Evolutionary conservation across 2,888 invertebrate species (phyloP).

Genomic region (Lycia hirtaria): DNA sequence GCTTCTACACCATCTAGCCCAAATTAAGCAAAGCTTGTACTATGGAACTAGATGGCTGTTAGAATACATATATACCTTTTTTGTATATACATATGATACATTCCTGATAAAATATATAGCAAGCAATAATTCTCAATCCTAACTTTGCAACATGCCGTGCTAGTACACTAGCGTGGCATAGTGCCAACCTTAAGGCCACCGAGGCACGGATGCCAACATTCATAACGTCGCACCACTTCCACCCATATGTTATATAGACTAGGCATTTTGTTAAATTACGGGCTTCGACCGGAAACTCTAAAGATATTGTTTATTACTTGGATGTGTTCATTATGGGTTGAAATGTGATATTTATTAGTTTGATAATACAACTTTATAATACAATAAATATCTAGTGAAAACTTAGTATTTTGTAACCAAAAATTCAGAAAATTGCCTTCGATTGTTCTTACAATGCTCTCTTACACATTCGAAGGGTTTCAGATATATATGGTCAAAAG

Average conservation of each 20-base stretch:
- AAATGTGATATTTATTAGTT: not conserved
- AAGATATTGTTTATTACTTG: slow-evolving; percentile 24
- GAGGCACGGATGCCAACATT: slow-evolving; percentile 23
- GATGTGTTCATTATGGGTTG: not conserved
- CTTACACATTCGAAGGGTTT: no score
- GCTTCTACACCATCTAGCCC: no score
- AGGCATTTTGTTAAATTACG: slow-evolving; percentile 25
- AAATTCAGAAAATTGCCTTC: no score
- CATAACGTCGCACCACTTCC: slow-evolving; percentile 23
- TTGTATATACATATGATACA: no score
- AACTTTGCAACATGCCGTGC: slow-evolving; percentile 23
- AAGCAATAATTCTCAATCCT: slow-evolving; percentile 34
- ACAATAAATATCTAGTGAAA: not conserved
- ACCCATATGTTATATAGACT: slow-evolving; percentile 27
- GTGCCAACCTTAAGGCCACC: slow-evolving; percentile 44
- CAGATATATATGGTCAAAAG: no score
- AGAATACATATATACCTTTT: no score
- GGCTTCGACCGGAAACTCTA: slow-evolving; percentile 7
- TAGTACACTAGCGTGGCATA: slow-evolving; percentile 44
- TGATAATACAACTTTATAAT: not conserved
- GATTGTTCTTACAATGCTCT: no score
- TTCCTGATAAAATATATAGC: not conserved
- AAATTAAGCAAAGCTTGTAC: no score
- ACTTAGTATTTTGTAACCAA: no score
- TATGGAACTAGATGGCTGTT: no score